phyloP scores from a whole-genome alignment of 2,888 invertebrate species.

The Agrochola macilenta region DNA sequence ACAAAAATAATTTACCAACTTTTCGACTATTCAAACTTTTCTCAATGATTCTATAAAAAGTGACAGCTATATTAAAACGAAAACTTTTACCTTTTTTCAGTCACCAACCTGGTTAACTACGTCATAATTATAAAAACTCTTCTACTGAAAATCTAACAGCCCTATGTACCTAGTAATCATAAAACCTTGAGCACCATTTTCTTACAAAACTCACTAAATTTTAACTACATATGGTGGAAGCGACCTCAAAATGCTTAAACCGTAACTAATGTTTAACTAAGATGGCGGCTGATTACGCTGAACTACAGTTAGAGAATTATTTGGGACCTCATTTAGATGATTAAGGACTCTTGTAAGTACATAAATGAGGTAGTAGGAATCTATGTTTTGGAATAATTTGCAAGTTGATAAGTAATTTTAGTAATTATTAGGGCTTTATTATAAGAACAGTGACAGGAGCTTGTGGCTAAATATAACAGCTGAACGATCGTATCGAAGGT shows the following conservation, averaged over 20 bases:
- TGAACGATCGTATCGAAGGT: not conserved
- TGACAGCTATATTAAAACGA: not conserved
- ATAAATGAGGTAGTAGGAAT: slow-evolving; percentile 5
- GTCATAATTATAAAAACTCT: not conserved
- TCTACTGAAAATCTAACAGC: slow-evolving; percentile 4
- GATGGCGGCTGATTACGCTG: slow-evolving; percentile 37
- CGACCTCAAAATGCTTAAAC: slow-evolving; percentile 32
- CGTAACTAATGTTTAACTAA: slow-evolving; percentile 46
- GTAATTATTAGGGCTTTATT: not conserved
- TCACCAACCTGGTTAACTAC: not conserved
- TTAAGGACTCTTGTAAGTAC: slow-evolving; percentile 1
- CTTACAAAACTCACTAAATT: slow-evolving; percentile 41
- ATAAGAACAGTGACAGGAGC: not conserved
- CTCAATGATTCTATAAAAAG: slow-evolving; percentile 16
- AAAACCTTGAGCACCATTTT: slow-evolving; percentile 17
- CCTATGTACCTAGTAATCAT: slow-evolving; percentile 16
- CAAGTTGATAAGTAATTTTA: not conserved
- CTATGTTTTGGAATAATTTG: slow-evolving; percentile 27
- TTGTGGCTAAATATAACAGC: not conserved
- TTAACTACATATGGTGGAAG: slow-evolving; percentile 46
- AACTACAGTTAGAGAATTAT: slow-evolving; percentile 48
- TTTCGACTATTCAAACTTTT: slow-evolving; percentile 6
- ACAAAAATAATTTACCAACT: not conserved
- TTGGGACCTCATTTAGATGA: slow-evolving; percentile 32
- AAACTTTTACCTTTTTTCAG: not conserved